These are phyloP conservation scores for Temnothorax longispinosus DNA, from an alignment of 1,140 invertebrate species.

Conservation along the genomic window DNA sequence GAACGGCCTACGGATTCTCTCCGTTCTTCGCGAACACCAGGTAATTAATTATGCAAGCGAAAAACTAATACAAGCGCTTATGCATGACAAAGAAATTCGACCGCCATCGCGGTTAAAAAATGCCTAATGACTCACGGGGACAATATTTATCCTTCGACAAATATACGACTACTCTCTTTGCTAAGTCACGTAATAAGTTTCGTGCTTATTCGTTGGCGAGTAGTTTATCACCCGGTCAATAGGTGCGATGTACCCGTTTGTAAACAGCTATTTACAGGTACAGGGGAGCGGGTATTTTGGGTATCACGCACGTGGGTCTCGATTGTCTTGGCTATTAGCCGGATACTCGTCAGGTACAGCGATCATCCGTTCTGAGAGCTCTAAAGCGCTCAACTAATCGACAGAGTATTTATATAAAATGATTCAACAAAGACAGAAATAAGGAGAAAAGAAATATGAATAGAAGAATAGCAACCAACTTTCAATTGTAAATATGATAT, in stretches of 20 bases:
- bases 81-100: background rate
- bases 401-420: background rate
- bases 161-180: background rate
- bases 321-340: background rate
- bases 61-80: background rate
- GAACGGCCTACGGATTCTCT: background rate
- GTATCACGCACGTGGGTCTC: background rate
- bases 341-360: background rate
- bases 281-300: background rate
- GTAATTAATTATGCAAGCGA: background rate
- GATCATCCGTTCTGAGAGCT: background rate
- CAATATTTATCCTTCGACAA: background rate
- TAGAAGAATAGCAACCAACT: background rate
- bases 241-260: background rate
- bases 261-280: background rate
- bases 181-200: background rate
- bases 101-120: background rate
- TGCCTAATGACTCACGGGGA: background rate
- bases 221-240: background rate
- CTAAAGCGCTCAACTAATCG: background rate
- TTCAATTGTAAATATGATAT: background rate
- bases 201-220: too few species aligned
- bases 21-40: background rate
- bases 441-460: background rate
- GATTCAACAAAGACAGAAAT: background rate